Evolutionary conservation across 2,888 invertebrate genomes (phyloP).

Genomic region (Parnassius smintheus): DNA sequence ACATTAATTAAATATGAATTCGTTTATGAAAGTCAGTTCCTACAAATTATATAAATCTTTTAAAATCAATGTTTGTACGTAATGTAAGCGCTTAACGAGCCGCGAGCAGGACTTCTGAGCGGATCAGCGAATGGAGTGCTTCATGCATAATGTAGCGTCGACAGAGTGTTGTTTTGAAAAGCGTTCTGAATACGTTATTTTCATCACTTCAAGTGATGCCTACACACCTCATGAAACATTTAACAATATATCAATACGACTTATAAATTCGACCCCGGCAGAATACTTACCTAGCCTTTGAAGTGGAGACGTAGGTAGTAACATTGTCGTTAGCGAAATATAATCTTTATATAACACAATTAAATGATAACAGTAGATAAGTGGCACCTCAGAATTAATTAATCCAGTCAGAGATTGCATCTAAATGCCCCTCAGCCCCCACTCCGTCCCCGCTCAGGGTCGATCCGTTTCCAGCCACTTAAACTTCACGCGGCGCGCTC

Average conservation of each 20-base stretch:
- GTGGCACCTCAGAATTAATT: constrained; percentile 81
- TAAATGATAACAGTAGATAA: constrained; percentile 80
- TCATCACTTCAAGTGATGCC: constrained; percentile 77
- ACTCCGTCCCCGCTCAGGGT: constrained; percentile 49
- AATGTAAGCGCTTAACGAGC: constrained; percentile 80
- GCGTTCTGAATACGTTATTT: constrained; percentile 79
- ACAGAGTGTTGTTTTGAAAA: constrained; percentile 80
- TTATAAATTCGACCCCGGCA: constrained; percentile 34
- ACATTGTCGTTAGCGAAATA: neutral
- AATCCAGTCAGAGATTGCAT: constrained; percentile 82
- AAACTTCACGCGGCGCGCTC: constrained; percentile 81
- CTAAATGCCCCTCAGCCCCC: constrained; percentile 55
- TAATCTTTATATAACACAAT: constrained; percentile 34
- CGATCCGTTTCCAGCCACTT: constrained; percentile 81
- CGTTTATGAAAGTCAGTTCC: constrained; percentile 8
- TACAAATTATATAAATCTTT: constrained; percentile 68
- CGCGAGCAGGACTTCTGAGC: constrained; percentile 77
- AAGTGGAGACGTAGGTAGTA: neutral
- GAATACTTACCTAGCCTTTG: constrained; percentile 26
- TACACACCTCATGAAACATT: constrained; percentile 74
- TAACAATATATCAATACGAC: constrained; percentile 65
- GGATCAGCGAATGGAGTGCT: constrained; percentile 81
- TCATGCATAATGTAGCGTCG: constrained; percentile 79
- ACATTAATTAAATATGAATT: neutral
- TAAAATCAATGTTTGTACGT: constrained; percentile 78